Evolutionary conservation across 2,888 invertebrate species (phyloP), one percentile per base, ranked within the genome.

Genomic region (Blomia tropicalis): DNA sequence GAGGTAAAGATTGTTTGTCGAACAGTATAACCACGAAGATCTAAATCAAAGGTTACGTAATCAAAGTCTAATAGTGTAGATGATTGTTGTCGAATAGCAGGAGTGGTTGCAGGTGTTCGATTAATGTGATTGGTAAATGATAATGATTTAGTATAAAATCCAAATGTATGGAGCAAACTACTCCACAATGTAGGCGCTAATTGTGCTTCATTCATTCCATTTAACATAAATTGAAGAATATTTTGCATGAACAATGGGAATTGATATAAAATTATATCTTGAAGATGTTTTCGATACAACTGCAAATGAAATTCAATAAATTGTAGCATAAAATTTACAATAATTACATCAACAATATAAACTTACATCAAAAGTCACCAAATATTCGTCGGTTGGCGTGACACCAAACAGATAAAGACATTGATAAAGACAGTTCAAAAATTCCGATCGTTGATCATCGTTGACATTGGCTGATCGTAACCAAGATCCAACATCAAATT

Each of bases 261-360:
- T 23, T 31, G 62, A 31, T 25, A 64, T 17, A 64, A 31, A 27
- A 64, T 44, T 23, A 59, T 59, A 23, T 62, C 64, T 25, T 64
- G 64, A n/a, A 64, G 43, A 31, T 65, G 65, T 36, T 65, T 65
- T 23, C 65, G 43, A 25, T 65, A 65, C 27, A 64, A 43, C 64
- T 64, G 29, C 1, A 31, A n/a, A n/a, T n/a, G n/a, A 59, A n/a
- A 53, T 14, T 58, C 22, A 1, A 19, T 22, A 36, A 22, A 36
- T 22, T 41, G 41, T n/a, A n/a, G n/a, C n/a, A n/a, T n/a, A n/a
- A 41, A 41, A 41, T 41, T n/a, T 17, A 41, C 41, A 41, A 44
- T 17, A 43, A 58, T 29, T 7, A 59, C 30, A 32, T 22, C 43
- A 5, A 19, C 27, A 19, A 14, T 22, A 14, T 41, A 44, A 30